Evolutionary conservation across 2,113 vertebrate genomes (phyloP).

Genomic region (Sander lucioperca): DNA sequence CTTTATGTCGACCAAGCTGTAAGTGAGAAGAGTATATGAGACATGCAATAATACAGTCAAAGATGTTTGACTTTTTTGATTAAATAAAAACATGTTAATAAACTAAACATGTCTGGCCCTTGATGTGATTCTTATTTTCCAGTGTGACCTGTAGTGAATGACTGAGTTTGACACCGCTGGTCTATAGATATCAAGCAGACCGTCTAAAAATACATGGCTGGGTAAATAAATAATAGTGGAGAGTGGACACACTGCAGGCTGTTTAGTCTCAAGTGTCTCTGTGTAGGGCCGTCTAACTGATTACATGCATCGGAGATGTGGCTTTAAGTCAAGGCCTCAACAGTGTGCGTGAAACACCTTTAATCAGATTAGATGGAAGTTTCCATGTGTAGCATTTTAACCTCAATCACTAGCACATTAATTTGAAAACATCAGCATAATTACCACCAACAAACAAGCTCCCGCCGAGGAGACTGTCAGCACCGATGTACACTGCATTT

Average conservation of each 20-base stretch:
- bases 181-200: not conserved
- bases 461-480: slow-evolving; percentile 2
- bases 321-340: slow-evolving; percentile 27
- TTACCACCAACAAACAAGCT: slow-evolving; percentile 65
- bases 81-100: too few species aligned
- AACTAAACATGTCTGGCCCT: too few species aligned
- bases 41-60: too few species aligned
- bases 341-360: slow-evolving; percentile 30
- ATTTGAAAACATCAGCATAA: slow-evolving; percentile 63
- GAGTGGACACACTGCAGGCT: not conserved
- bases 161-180: too few species aligned
- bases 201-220: not conserved
- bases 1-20: too few species aligned
- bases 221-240: slow-evolving; percentile 28
- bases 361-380: slow-evolving; percentile 62
- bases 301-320: slow-evolving; percentile 23
- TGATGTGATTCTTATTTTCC: too few species aligned
- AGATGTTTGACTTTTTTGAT: too few species aligned
- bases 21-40: too few species aligned
- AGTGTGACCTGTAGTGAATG: too few species aligned
- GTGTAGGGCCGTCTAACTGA: slow-evolving; percentile 42
- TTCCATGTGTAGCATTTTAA: slow-evolving; percentile 46
- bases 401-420: slow-evolving; percentile 60
- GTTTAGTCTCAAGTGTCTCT: slow-evolving; percentile 26
- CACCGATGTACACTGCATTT: not conserved